phyloP scores from a whole-genome alignment of 2,797 vertebrate species.

The Fratercula arctica region DNA sequence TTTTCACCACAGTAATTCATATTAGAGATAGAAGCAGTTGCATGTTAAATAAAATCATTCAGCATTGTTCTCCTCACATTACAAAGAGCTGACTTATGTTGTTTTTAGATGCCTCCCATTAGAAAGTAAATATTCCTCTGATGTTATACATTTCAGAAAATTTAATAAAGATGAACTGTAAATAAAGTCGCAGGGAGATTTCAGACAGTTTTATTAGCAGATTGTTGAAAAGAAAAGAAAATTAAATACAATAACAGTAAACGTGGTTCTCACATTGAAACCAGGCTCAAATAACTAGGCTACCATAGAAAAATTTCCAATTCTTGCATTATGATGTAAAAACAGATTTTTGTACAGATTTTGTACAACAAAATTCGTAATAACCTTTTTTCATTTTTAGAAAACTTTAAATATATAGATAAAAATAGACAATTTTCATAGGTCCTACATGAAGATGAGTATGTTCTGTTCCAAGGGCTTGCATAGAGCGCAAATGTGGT shows the following conservation, averaged over 20 bases:
- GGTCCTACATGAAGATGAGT: conserved; percentile 86
- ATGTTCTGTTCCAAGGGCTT: conserved; percentile 86
- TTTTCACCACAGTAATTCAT: conserved; percentile 84
- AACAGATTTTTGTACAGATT: conserved; percentile 87
- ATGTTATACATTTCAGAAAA: conserved; percentile 78
- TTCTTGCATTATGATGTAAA: conserved; percentile 87
- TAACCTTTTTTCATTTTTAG: conserved; percentile 86
- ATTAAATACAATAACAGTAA: conserved; percentile 87
- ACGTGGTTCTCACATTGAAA: conserved; percentile 85
- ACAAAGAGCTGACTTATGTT: conserved; percentile 85
- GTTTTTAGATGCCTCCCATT: conserved; percentile 83
- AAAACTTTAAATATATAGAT: conserved; percentile 90
- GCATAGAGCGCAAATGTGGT: conserved; percentile 85
- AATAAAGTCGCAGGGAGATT: conserved; percentile 81
- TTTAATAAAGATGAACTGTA: conserved; percentile 81
- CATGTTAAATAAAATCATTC: conserved; percentile 85
- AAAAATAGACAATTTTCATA: conserved; percentile 89
- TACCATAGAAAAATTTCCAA: conserved; percentile 86
- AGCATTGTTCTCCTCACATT: conserved; percentile 78
- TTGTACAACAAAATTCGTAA: conserved; percentile 85
- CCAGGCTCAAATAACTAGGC: conserved; percentile 84
- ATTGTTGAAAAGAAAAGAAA: conserved; percentile 87
- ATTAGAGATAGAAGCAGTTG: conserved; percentile 84
- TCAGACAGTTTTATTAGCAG: conserved; percentile 88
- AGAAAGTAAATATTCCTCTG: conserved; percentile 83